phyloP scores from a whole-genome alignment of 2,888 invertebrate genomes.

The Vannuccia rotundouncinata region DNA sequence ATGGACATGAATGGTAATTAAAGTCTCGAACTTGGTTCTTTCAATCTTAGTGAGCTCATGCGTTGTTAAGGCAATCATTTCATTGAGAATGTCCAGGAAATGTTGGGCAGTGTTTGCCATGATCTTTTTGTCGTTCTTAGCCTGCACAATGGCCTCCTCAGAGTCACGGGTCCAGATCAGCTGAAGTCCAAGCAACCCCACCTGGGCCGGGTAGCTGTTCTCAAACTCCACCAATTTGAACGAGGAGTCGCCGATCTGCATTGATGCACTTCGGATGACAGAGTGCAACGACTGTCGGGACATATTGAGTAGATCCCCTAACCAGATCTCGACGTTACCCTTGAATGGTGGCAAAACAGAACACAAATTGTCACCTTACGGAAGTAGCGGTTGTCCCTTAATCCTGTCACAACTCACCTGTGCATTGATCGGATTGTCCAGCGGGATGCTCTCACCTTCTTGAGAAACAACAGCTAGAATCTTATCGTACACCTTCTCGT shows the following conservation, averaged over 20 bases:
- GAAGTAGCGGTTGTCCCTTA: background rate
- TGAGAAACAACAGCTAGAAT: constrained; percentile 85
- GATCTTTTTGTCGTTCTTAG: constrained; percentile 82
- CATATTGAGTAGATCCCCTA: constrained; percentile 76
- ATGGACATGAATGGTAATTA: constrained; percentile 93
- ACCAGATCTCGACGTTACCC: constrained; percentile 78
- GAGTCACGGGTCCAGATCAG: constrained; percentile 94
- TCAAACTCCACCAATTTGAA: constrained; percentile 78
- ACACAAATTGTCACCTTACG: background rate
- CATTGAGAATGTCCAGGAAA: constrained; percentile 82
- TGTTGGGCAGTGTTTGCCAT: constrained; percentile 90
- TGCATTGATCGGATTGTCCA: constrained; percentile 72
- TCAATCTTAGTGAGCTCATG: constrained; percentile 81
- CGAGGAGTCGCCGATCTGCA: constrained; percentile 74
- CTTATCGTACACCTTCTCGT: constrained; percentile 90
- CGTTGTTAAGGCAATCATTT: constrained; percentile 87
- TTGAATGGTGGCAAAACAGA: constrained; percentile 40
- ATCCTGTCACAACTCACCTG: constrained; percentile 45
- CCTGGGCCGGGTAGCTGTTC: constrained; percentile 88
- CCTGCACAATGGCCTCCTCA: constrained; percentile 79
- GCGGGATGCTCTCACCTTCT: constrained; percentile 73
- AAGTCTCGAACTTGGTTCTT: constrained; percentile 85
- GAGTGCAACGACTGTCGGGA: constrained; percentile 82
- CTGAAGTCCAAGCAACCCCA: constrained; percentile 82
- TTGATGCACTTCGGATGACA: constrained; percentile 75